Percentiles rank a stretch among this genome's conserved stretches.
These are phyloP conservation scores for Caenorhabditis sinica DNA, from an alignment of 2,888 invertebrate genomes.

Conservation along the genomic window DNA sequence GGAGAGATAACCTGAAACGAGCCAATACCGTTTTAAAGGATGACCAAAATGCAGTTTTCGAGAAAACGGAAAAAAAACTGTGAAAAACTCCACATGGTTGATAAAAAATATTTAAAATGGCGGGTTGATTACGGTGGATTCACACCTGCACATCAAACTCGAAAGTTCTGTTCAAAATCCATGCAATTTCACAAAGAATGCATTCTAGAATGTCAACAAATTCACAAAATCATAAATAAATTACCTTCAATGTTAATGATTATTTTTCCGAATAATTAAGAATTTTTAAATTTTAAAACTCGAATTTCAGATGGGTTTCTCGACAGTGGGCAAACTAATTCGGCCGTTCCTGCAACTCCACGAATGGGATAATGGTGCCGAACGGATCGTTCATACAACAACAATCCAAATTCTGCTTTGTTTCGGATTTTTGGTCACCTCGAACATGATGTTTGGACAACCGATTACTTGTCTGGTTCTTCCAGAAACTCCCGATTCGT, in stretches of 20 bases:
- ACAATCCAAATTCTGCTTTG: slow-evolving; percentile 57
- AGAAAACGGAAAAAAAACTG: not conserved
- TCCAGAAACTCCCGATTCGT: slow-evolving; percentile 57
- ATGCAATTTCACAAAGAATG: no score
- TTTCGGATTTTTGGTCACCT: slow-evolving; percentile 42
- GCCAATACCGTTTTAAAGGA: no score
- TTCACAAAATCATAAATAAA: no score
- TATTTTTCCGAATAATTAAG: not conserved
- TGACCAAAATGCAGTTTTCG: no score
- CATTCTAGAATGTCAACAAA: no score
- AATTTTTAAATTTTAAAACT: not conserved
- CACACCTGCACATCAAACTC: slow-evolving; percentile 27
- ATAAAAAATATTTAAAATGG: not conserved
- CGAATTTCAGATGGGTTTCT: slow-evolving; percentile 45
- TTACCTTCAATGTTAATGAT: no score
- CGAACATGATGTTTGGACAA: slow-evolving; percentile 62
- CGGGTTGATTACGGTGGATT: slow-evolving; percentile 12
- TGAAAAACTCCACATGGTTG: no score
- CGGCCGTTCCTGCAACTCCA: slow-evolving; percentile 53
- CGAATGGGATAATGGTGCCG: slow-evolving; percentile 62
- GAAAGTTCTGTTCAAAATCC: no score
- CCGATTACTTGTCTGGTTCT: slow-evolving; percentile 58
- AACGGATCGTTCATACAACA: slow-evolving; percentile 57
- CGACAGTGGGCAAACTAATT: slow-evolving; percentile 33
- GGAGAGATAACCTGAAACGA: no score